These are phyloP conservation scores for Atethmia centrago DNA, from an alignment of 2,888 invertebrate genomes.

Conservation along the genomic window DNA sequence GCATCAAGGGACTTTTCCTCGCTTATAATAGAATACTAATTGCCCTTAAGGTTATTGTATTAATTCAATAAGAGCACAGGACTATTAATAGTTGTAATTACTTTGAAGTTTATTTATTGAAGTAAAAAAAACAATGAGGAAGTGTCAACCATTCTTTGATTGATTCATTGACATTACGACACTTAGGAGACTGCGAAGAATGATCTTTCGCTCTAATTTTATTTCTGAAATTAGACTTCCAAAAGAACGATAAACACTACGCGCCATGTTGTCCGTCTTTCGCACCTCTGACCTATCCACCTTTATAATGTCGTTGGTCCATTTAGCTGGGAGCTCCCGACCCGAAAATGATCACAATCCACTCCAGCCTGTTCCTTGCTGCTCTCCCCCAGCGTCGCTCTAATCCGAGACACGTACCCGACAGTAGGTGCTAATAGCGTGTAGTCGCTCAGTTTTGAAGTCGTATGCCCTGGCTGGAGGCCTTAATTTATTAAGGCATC, in stretches of 20 bases:
- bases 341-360: neutral
- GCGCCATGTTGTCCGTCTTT: neutral
- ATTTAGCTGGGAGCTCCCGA: neutral
- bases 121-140: slow-evolving; percentile 36
- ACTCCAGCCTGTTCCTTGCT: too few species aligned
- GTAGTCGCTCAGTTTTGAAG: neutral
- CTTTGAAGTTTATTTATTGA: slow-evolving; percentile 2
- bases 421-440: neutral
- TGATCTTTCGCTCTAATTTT: neutral
- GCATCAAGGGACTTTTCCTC: slow-evolving; percentile 24
- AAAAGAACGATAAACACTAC: neutral
- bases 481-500: neutral
- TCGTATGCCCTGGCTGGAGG: neutral
- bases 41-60: slow-evolving; percentile 21
- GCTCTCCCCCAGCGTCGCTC: neutral
- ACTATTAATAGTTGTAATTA: slow-evolving; percentile 3
- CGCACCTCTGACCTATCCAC: too few species aligned
- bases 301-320: neutral
- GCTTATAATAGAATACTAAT: slow-evolving; percentile 25
- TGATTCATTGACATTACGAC: slow-evolving; percentile 1
- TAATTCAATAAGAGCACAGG: slow-evolving; percentile 39
- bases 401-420: neutral
- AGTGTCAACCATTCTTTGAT: slow-evolving; percentile 2
- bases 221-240: neutral
- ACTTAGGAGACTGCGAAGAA: neutral